Evolutionary conservation across 1,140 invertebrate species (phyloP).

Genomic region (Bathynomus jamesi): DNA sequence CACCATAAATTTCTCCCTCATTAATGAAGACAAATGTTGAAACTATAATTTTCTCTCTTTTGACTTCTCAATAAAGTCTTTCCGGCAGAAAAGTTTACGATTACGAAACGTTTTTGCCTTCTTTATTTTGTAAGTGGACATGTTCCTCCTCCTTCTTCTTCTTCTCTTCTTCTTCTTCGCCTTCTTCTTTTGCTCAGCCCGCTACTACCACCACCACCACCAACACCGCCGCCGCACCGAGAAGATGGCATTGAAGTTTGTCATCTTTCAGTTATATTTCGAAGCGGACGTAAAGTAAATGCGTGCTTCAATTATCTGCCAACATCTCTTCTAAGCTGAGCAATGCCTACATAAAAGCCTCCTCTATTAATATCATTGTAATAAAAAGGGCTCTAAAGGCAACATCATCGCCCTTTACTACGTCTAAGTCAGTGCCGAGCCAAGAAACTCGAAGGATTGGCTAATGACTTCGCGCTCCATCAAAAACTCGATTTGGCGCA

Average conservation of each 20-base stretch:
- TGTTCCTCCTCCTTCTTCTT: not conserved
- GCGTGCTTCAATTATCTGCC: not conserved
- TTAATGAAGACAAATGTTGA: not conserved
- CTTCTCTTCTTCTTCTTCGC: not conserved
- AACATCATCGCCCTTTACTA: not conserved
- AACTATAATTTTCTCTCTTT: not conserved
- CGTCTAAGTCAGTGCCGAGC: conserved; percentile 18
- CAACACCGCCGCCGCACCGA: too few relatives aligned
- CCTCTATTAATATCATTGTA: not conserved
- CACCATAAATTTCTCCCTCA: not conserved
- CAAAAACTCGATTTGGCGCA: conserved; percentile 36
- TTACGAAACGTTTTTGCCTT: not conserved
- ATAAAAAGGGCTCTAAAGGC: not conserved
- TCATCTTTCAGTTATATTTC: not conserved
- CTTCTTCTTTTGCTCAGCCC: not conserved
- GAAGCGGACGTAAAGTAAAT: not conserved
- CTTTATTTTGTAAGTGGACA: not conserved
- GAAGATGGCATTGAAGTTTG: too few relatives aligned
- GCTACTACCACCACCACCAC: too few relatives aligned
- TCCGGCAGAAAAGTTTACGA: not conserved
- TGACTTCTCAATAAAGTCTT: not conserved
- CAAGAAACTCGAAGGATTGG: conserved; percentile 18
- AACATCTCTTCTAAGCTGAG: not conserved
- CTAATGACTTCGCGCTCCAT: conserved; percentile 36
- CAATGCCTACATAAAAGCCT: not conserved